Conservation (phyloP, 2,888 invertebrate genomes). For the Trachelus tabidus region DNA sequence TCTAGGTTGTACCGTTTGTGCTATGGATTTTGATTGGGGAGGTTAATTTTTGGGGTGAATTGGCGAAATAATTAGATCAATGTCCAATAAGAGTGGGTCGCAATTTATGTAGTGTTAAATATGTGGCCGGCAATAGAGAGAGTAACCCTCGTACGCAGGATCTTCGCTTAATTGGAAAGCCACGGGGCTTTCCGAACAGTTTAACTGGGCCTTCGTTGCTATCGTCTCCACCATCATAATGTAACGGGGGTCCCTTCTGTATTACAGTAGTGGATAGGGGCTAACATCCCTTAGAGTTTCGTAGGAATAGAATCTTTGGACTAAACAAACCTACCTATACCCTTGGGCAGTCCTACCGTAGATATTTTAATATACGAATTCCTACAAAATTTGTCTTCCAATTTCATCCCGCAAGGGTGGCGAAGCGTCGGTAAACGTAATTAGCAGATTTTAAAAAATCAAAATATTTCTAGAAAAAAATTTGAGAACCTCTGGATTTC, state of each 20-base stretch:
- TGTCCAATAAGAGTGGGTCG: conserved; percentile 51
- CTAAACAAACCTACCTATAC: too few species aligned
- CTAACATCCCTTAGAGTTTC: conserved; percentile 17
- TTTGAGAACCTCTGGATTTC: conserved; percentile 44
- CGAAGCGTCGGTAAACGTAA: too few species aligned
- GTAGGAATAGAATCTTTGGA: too few species aligned
- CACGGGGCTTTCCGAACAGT: conserved; percentile 64
- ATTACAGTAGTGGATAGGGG: conserved; percentile 33
- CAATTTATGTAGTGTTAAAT: conserved; percentile 66
- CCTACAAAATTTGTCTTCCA: too few species aligned
- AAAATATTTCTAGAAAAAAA: neutral
- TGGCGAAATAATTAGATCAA: conserved; percentile 58
- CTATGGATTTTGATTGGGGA: neutral
- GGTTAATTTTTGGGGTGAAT: neutral
- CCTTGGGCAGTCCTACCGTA: too few species aligned
- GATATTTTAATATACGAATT: too few species aligned
- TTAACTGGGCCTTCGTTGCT: conserved; percentile 61
- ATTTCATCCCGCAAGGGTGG: too few species aligned
- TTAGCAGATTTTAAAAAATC: too few species aligned
- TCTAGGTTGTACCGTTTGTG: neutral
- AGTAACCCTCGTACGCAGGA: conserved; percentile 52
- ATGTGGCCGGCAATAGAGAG: conserved; percentile 54
- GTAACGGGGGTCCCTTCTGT: conserved; percentile 41
- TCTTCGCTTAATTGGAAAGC: conserved; percentile 66
- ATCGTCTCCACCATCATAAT: conserved; percentile 48